phyloP scores from a whole-genome alignment of 2,113 vertebrate species.

The Caloenas nicobarica region DNA sequence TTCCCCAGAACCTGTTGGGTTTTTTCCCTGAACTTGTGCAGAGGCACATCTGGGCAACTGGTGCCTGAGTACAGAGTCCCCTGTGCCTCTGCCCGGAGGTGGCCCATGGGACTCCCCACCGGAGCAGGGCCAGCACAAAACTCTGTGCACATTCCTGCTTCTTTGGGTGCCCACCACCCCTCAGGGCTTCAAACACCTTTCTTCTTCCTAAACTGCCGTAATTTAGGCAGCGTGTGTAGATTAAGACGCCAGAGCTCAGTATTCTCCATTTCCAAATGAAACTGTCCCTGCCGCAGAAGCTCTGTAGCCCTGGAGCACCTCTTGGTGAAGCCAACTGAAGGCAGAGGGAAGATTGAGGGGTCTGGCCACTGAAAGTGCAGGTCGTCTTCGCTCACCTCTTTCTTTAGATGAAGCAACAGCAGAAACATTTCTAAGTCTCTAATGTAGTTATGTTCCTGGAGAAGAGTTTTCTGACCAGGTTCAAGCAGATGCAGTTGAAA shows the following conservation, averaged over 20 bases:
- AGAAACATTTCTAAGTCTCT: neutral
- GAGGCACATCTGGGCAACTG: neutral
- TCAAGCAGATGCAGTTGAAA: neutral
- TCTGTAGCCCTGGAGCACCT: neutral
- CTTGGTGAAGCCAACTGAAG: neutral
- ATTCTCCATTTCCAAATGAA: neutral
- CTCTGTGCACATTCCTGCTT: neutral
- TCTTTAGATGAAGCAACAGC: neutral
- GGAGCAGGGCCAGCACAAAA: neutral
- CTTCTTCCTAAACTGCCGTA: neutral
- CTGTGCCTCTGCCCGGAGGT: neutral
- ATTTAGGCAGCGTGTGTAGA: neutral
- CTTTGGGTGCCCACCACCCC: neutral
- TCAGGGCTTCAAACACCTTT: neutral
- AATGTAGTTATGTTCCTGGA: neutral
- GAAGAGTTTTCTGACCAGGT: neutral
- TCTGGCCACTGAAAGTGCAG: neutral
- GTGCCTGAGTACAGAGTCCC: accelerated
- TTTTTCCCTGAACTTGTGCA: neutral
- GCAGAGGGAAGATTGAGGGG: neutral
- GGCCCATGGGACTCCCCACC: neutral
- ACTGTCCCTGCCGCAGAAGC: neutral
- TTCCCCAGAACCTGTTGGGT: neutral
- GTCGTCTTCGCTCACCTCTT: neutral
- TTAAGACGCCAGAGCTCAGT: neutral